Percentiles rank a stretch among this genome's conserved stretches.
These are phyloP conservation scores for Noctilio leporinus DNA, from an alignment of 2,113 vertebrate species.

Conservation along the genomic window DNA sequence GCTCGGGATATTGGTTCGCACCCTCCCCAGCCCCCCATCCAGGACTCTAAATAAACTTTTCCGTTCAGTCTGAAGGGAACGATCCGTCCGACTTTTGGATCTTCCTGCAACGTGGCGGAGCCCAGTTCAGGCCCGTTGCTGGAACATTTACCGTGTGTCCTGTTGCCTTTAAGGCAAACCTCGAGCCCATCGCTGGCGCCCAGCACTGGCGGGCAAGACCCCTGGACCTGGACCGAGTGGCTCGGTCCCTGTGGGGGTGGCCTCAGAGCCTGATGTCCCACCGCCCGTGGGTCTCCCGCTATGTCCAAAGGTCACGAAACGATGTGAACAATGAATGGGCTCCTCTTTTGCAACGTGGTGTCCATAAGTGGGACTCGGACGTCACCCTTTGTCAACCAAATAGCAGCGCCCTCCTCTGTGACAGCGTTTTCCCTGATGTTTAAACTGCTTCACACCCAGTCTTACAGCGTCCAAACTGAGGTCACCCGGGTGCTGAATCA, in stretches of 20 bases:
- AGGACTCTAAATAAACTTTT: conserved; percentile 24
- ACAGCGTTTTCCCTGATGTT: background rate
- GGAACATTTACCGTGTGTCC: background rate
- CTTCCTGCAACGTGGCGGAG: background rate
- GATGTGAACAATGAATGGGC: accelerated
- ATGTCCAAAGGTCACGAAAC: background rate
- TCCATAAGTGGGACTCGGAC: accelerated
- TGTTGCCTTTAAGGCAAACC: background rate
- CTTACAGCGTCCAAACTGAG: background rate
- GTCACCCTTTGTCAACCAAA: background rate
- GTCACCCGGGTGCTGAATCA: background rate
- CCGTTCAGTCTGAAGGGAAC: background rate
- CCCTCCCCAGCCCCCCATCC: background rate
- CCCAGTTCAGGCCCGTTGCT: accelerated
- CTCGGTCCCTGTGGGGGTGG: accelerated
- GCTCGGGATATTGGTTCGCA: background rate
- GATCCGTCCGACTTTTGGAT: background rate
- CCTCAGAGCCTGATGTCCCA: background rate
- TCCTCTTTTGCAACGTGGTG: background rate
- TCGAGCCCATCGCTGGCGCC: accelerated
- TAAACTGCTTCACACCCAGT: background rate
- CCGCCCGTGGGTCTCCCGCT: accelerated
- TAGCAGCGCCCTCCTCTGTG: accelerated
- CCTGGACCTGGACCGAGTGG: accelerated
- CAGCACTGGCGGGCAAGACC: accelerated